Evolutionary conservation across 2,113 vertebrate species (phyloP).

Genomic region (Panthera uncia): DNA sequence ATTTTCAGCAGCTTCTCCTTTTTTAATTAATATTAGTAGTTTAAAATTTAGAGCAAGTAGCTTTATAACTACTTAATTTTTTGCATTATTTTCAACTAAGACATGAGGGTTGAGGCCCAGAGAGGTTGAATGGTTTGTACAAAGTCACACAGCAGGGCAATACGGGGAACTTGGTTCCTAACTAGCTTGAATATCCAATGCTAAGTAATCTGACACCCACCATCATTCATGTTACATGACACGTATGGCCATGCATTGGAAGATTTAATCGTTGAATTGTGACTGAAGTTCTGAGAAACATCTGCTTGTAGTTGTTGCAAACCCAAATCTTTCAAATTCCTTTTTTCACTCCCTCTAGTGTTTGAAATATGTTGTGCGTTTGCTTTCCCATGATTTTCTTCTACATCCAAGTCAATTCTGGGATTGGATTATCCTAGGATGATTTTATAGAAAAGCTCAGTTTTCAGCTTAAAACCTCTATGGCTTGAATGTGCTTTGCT

Average conservation of each 20-base stretch:
- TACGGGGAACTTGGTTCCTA: not conserved
- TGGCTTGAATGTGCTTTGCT: not conserved
- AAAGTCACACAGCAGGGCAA: not conserved
- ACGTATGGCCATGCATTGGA: not conserved
- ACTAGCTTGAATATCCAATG: not conserved
- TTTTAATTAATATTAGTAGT: not conserved
- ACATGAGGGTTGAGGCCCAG: not conserved
- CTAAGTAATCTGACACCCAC: not conserved
- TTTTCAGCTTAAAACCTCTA: not conserved
- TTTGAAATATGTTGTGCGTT: conserved; percentile 38
- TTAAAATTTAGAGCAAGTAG: not conserved
- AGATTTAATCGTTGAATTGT: not conserved
- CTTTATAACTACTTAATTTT: not conserved
- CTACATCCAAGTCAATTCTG: not conserved
- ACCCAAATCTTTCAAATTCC: not conserved
- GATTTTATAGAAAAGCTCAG: not conserved
- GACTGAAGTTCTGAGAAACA: not conserved
- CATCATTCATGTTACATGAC: not conserved
- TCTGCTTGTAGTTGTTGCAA: not conserved
- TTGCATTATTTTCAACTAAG: not conserved
- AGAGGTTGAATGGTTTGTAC: not conserved
- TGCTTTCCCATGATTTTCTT: not conserved
- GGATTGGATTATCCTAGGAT: not conserved
- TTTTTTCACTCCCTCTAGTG: conserved; percentile 27
- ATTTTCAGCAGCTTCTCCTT: not conserved